Conservation (phyloP, 2,797 vertebrate species). For the Phrynocephalus forsythii region DNA sequence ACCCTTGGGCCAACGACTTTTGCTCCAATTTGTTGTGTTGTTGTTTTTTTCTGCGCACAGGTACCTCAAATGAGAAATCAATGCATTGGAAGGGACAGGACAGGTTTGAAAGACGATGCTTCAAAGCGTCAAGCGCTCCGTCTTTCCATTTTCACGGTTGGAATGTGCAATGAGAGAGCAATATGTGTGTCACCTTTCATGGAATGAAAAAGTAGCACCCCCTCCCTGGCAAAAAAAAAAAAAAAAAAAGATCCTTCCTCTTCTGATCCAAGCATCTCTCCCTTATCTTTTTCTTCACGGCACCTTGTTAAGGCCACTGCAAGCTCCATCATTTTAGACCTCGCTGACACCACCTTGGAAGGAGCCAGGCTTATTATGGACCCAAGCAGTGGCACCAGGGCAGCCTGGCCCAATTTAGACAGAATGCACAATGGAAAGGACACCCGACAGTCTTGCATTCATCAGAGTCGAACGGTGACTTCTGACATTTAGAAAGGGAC, state of each 20-base stretch:
- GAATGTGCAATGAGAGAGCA: slow-evolving; percentile 77
- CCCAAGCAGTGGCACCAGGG: slow-evolving; percentile 19
- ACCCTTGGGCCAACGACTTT: slow-evolving; percentile 64
- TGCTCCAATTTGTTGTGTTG: slow-evolving; percentile 57
- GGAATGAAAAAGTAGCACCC: slow-evolving; percentile 63
- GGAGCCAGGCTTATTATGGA: neutral
- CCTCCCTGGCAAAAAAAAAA: slow-evolving; percentile 64
- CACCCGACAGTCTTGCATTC: slow-evolving; percentile 19
- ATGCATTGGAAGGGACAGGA: slow-evolving; percentile 66
- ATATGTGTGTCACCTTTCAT: slow-evolving; percentile 62
- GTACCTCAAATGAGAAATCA: slow-evolving; percentile 77
- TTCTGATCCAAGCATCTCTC: neutral
- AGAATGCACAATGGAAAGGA: slow-evolving; percentile 9
- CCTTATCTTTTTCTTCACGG: slow-evolving; percentile 39
- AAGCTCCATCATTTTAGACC: slow-evolving; percentile 59
- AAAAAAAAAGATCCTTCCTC: neutral
- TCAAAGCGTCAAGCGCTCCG: slow-evolving; percentile 78
- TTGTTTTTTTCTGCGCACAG: slow-evolving; percentile 53
- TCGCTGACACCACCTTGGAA: slow-evolving; percentile 43
- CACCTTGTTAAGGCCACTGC: slow-evolving; percentile 29
- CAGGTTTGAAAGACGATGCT: slow-evolving; percentile 76
- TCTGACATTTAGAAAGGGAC: slow-evolving; percentile 38
- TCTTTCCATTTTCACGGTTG: slow-evolving; percentile 73
- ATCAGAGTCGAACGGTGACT: slow-evolving; percentile 46
- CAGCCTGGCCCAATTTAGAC: slow-evolving; percentile 27